Evolutionary conservation across 1,140 invertebrate genomes (phyloP), one percentile per base, ranked within the genome.

Genomic region (Diabrotica virgifera): DNA sequence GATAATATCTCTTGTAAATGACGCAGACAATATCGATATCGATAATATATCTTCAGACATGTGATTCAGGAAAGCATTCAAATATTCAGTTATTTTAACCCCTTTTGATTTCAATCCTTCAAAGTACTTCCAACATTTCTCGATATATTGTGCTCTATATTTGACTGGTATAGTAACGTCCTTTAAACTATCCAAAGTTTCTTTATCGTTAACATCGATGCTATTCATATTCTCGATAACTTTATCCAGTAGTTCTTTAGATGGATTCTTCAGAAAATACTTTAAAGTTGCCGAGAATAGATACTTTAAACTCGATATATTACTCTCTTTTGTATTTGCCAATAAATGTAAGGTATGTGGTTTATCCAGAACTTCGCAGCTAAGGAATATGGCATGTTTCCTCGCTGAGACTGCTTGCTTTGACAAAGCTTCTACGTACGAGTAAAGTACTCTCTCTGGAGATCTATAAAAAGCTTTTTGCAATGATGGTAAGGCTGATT

Each of bases 201-300:
- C 65, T 8, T 35, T 51, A 38, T 66, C 65, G 35, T 63, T 63
- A 56, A 62, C 63, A 52, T 66, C 65, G 12, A 66, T 52, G 11
- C 24, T 63, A 35, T 55, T 36, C 14, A 66, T 51, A 24, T 50
- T 58, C 9, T 36, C 24, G 5, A 52, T 56, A 36, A 66, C 46
- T 38, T 35, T 37, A 4, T 36, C 24, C 37, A 61, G 51, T 6
- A 66, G 54, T n/a, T 62, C 59, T 9, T 66, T 37, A 5, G 59
- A 63, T 8, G 65, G 65, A 12, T 63, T 66, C 37, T 58, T 66
- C 8, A 50, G 36, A 24, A 66, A 66, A 38, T 66, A 66, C 56
- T 66, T 66, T 36, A 63, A 58, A 12, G 60, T 62, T 0, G 65
- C 65, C 5, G 65, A 62, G 36, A 66, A 66, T 14, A 58, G 9